Conservation (phyloP, 2,888 invertebrate species). For the Dasysyrphus albostriatus region DNA sequence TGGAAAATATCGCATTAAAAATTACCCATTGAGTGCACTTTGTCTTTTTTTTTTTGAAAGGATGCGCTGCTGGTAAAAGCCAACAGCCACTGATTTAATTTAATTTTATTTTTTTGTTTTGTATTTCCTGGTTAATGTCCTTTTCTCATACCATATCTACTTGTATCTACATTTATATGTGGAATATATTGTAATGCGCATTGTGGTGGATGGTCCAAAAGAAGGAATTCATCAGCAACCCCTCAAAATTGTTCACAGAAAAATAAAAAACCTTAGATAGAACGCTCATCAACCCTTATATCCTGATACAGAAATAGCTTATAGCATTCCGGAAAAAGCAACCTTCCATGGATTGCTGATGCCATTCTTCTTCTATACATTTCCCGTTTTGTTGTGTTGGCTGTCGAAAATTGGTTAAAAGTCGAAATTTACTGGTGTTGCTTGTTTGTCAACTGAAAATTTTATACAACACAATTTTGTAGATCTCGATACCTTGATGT, state of each 20-base stretch:
- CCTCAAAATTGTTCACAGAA: conserved; percentile 43
- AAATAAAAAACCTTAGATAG: not conserved
- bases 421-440: conserved; percentile 80
- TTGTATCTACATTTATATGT: not conserved
- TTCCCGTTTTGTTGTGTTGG: conserved; percentile 40
- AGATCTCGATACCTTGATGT: conserved; percentile 76
- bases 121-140: conserved; percentile 38
- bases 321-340: conserved; percentile 62
- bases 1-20: conserved; percentile 79
- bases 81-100: conserved; percentile 62
- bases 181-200: conserved; percentile 65
- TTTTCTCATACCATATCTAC: conserved; percentile 24
- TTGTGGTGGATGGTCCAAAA: conserved; percentile 58
- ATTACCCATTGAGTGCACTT: conserved; percentile 78
- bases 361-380: conserved; percentile 29
- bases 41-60: conserved; percentile 52
- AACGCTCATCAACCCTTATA: conserved; percentile 63
- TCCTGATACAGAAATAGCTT: conserved; percentile 42
- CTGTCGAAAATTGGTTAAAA: conserved; percentile 73
- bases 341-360: conserved; percentile 58
- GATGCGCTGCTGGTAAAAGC: conserved; percentile 60
- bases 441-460: conserved; percentile 82
- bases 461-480: conserved; percentile 72
- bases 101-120: conserved; percentile 38
- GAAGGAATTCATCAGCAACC: conserved; percentile 72